A percentile compares a stretch with the other conserved stretches of the same genome.
Conservation (phyloP, 2,113 vertebrate species). For the Protobothrops mucrosquamatus region DNA sequence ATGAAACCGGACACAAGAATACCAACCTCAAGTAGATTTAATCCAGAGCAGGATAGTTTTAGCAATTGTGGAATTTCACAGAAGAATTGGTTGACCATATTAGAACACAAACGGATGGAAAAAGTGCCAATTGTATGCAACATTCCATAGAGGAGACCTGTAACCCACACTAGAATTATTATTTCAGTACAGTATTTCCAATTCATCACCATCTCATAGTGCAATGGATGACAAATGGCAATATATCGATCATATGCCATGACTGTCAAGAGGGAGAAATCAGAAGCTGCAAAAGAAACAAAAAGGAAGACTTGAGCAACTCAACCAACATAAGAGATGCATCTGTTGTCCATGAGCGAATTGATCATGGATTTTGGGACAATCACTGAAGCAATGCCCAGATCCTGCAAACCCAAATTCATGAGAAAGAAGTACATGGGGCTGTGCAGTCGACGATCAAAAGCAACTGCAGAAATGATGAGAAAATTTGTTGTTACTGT, state of each 20-base stretch:
- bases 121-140: not conserved
- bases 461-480: not conserved
- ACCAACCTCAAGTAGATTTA: no score
- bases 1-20: no score
- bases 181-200: not conserved
- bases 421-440: not conserved
- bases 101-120: not conserved
- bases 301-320: no score
- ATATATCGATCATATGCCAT: not conserved
- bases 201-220: not conserved
- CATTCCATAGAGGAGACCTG: not conserved
- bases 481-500: not conserved
- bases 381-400: not conserved
- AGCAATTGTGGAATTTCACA: no score
- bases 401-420: not conserved
- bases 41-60: no score
- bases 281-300: not conserved
- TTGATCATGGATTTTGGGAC: not conserved
- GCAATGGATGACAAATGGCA: no score
- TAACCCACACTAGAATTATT: not conserved
- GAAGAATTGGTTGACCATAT: not conserved
- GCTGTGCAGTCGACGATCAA: not conserved
- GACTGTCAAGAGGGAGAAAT: not conserved
- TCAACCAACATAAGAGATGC: not conserved
- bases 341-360: not conserved